A percentile compares a stretch with the other conserved stretches of the same genome.
Conservation (phyloP, 1,140 invertebrate species). For the Luehdorfia chinensis region DNA sequence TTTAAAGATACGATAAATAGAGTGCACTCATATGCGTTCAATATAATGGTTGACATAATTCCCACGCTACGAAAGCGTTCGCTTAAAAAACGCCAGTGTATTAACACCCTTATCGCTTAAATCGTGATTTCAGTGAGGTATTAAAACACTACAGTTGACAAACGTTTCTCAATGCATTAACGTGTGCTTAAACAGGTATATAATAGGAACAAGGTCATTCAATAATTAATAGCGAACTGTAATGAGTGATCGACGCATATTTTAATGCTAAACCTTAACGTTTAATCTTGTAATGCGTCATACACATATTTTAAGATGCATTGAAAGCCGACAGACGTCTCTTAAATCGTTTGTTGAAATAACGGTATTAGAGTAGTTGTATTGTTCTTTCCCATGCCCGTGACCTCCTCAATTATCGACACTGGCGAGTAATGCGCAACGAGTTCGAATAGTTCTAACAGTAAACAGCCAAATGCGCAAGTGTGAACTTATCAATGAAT, state of each 20-base stretch:
- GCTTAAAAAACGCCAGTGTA: neutral
- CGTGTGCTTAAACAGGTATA: constrained; percentile 22
- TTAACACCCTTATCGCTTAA: neutral
- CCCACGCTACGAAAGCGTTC: neutral
- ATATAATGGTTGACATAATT: constrained; percentile 4
- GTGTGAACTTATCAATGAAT: constrained; percentile 4
- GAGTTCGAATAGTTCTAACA: neutral
- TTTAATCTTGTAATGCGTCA: constrained; percentile 18
- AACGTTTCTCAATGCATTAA: constrained; percentile 36
- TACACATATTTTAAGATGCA: constrained; percentile 8
- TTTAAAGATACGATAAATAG: too few relatives aligned
- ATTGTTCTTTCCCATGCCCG: constrained; percentile 4
- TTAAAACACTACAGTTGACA: constrained; percentile 37
- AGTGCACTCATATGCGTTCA: too few relatives aligned
- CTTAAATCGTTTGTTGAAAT: too few relatives aligned
- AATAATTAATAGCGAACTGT: constrained; percentile 38
- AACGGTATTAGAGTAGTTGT: too few relatives aligned
- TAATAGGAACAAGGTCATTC: constrained; percentile 46
- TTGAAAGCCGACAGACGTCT: constrained; percentile 15
- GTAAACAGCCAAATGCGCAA: neutral
- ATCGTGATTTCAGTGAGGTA: neutral
- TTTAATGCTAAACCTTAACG: constrained; percentile 28
- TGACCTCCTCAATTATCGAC: constrained; percentile 1
- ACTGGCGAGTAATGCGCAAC: neutral
- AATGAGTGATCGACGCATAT: constrained; percentile 26